phyloP scores from a whole-genome alignment of 2,888 invertebrate species.

The Caenorhabditis afra region DNA sequence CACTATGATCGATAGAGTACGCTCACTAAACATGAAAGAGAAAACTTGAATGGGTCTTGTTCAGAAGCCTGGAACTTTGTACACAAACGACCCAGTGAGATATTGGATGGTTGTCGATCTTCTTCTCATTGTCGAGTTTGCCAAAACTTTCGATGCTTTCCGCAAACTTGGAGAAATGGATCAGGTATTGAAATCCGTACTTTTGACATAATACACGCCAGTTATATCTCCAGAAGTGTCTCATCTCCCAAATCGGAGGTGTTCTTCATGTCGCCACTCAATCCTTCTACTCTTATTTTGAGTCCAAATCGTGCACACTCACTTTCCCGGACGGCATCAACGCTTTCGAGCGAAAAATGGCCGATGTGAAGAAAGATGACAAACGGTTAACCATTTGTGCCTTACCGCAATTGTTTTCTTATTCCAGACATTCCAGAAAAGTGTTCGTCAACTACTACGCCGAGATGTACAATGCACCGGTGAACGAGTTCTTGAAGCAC shows the following conservation, averaged over 20 bases:
- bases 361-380: conserved; percentile 38
- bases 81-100: conserved; percentile 55
- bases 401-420: neutral
- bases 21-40: too few species aligned
- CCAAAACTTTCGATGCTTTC: conserved; percentile 67
- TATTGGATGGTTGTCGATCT: conserved; percentile 73
- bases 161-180: conserved; percentile 55
- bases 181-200: conserved; percentile 42
- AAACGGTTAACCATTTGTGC: conserved; percentile 22
- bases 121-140: conserved; percentile 66
- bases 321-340: conserved; percentile 68
- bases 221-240: conserved; percentile 48
- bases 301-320: conserved; percentile 56
- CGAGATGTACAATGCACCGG: conserved; percentile 65
- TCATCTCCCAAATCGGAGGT: conserved; percentile 65
- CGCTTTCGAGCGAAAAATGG: conserved; percentile 50
- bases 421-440: conserved; percentile 38
- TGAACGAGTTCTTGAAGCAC: conserved; percentile 55
- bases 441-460: conserved; percentile 61
- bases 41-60: conserved; percentile 14
- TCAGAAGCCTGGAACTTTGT: conserved; percentile 44
- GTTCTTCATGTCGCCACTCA: conserved; percentile 63
- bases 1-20: conserved; percentile 24
- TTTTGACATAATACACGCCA: too few species aligned
- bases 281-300: conserved; percentile 65